These are phyloP conservation scores for Ascaphus truei DNA, from an alignment of 2,113 vertebrate genomes.

Conservation along the genomic window DNA sequence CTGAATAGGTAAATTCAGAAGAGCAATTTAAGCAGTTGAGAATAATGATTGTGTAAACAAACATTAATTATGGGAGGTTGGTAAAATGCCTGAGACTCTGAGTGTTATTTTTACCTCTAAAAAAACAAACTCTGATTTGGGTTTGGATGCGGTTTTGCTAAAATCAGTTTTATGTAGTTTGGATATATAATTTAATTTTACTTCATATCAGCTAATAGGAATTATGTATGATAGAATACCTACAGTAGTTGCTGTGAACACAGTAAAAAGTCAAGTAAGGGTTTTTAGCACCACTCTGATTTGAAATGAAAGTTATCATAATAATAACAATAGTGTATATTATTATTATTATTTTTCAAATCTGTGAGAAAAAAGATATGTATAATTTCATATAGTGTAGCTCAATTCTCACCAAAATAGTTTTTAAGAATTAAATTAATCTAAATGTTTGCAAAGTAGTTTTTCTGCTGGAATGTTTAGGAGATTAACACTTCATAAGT, in stretches of 20 bases:
- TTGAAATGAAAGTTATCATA: conserved; percentile 9
- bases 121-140: not conserved
- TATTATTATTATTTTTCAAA: conserved; percentile 1
- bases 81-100: not conserved
- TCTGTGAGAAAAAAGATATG: conserved; percentile 8
- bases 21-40: conserved; percentile 1
- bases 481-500: conserved; percentile 1
- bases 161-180: not conserved
- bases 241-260: not conserved
- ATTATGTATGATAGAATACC: not conserved
- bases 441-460: not conserved
- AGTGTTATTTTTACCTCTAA: not conserved
- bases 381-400: conserved; percentile 3
- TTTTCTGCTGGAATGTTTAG: not conserved
- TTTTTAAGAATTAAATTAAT: not conserved
- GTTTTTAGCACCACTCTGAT: not conserved
- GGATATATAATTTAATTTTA: not conserved
- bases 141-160: not conserved
- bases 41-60: conserved; percentile 10
- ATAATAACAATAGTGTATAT: conserved; percentile 6
- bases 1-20: conserved; percentile 10
- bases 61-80: not conserved
- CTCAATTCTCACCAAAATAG: not conserved
- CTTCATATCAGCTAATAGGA: not conserved
- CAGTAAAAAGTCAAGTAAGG: not conserved